Percentiles rank a stretch among this genome's conserved stretches.
phyloP scores from a whole-genome alignment of 2,888 invertebrate genomes.

The Plebejus melissa region DNA sequence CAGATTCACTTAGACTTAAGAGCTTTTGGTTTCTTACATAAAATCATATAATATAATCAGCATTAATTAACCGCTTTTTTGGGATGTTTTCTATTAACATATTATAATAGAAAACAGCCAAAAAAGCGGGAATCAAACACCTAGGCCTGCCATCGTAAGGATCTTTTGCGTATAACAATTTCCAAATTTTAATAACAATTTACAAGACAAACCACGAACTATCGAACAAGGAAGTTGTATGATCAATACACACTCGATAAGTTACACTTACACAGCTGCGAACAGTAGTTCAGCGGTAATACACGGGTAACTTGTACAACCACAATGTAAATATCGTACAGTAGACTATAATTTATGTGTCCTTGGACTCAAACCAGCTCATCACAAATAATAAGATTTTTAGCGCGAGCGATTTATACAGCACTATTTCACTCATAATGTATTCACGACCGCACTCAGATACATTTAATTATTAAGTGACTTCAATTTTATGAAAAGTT shows the following conservation, averaged over 20 bases:
- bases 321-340: neutral
- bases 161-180: neutral
- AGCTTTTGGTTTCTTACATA: too few species aligned
- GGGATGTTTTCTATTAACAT: too few species aligned
- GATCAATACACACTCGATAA: constrained; percentile 16
- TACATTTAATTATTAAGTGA: too few species aligned
- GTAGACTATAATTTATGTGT: neutral
- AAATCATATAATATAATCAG: too few species aligned
- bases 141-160: neutral
- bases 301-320: neutral
- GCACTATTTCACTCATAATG: too few species aligned
- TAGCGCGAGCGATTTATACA: too few species aligned
- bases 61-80: too few species aligned
- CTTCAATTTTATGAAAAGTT: too few species aligned
- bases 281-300: neutral
- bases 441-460: too few species aligned
- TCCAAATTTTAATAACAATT: constrained; percentile 8
- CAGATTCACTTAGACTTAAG: too few species aligned
- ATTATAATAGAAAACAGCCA: too few species aligned
- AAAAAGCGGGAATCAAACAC: neutral
- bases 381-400: too few species aligned
- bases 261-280: neutral
- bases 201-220: neutral
- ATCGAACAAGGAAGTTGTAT: neutral
- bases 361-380: neutral